Conservation (phyloP, 2,797 vertebrate species). For the Muscicapa striata region DNA sequence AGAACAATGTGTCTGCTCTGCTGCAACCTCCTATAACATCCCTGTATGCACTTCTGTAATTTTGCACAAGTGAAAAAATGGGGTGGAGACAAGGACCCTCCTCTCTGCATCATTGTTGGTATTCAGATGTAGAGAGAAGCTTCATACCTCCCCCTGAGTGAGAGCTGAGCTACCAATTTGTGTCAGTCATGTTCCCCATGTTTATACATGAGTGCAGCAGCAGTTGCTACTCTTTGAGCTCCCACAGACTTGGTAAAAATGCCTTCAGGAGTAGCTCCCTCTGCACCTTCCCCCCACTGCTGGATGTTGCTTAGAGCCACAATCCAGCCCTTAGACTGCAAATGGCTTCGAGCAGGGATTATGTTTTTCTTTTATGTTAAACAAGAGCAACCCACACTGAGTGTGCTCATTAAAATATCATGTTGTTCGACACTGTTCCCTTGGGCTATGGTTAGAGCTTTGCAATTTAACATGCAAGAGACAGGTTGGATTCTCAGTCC, state of each 20-base stretch:
- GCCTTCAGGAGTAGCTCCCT: neutral
- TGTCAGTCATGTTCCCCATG: neutral
- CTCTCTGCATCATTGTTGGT: neutral
- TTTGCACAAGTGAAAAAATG: neutral
- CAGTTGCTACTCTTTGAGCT: neutral
- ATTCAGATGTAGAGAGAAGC: neutral
- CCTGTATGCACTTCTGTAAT: neutral
- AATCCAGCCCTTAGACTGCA: conserved; percentile 28
- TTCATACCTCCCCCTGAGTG: neutral
- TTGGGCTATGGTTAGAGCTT: conserved; percentile 29
- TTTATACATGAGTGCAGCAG: conserved; percentile 1
- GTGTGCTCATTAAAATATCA: conserved; percentile 63
- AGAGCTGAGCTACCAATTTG: neutral
- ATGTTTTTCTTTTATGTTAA: conserved; percentile 59
- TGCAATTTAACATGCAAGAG: neutral
- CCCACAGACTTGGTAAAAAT: conserved; percentile 20
- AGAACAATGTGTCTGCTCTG: neutral
- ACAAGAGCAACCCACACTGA: conserved; percentile 47
- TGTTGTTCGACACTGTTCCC: conserved; percentile 49
- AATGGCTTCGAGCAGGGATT: conserved; percentile 51
- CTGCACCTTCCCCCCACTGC: neutral
- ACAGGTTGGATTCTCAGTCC: neutral
- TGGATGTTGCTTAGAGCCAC: conserved; percentile 9
- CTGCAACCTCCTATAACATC: neutral
- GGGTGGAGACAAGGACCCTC: neutral